Evolutionary conservation across 2,797 vertebrate genomes (phyloP).

Genomic region (Pangasius sanitwongsei): DNA sequence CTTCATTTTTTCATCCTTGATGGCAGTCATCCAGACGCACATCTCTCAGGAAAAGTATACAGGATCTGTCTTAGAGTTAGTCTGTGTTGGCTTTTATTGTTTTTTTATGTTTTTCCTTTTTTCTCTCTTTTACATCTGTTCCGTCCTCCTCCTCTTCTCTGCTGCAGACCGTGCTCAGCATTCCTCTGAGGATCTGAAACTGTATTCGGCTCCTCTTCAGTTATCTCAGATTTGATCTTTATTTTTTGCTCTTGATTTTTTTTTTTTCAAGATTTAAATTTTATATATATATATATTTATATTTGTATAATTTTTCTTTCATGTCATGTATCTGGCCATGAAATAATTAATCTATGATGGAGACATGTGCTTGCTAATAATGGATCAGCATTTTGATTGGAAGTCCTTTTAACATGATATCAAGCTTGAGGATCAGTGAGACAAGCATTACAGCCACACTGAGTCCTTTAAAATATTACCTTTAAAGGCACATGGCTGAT

Average conservation of each 20-base stretch:
- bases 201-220: slow-evolving; percentile 61
- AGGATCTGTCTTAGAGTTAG: slow-evolving; percentile 46
- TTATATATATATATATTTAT: not conserved
- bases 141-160: slow-evolving; percentile 26
- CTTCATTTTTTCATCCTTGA: slow-evolving; percentile 6
- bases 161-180: slow-evolving; percentile 48
- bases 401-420: slow-evolving; percentile 64
- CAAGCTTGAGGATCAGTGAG: slow-evolving; percentile 23
- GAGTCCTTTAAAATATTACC: not conserved
- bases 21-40: not conserved
- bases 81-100: slow-evolving; percentile 36
- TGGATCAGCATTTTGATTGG: slow-evolving; percentile 65
- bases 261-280: not conserved
- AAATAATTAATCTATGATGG: not conserved
- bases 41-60: slow-evolving; percentile 43
- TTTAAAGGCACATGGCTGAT: slow-evolving; percentile 17
- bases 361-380: slow-evolving; percentile 42
- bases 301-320: not conserved
- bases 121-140: slow-evolving; percentile 38
- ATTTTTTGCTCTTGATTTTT: slow-evolving; percentile 39
- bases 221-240: slow-evolving; percentile 41
- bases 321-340: not conserved
- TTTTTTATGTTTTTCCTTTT: slow-evolving; percentile 15
- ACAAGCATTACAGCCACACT: not conserved
- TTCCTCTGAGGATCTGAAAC: slow-evolving; percentile 62